A percentile compares a stretch with the other conserved stretches of the same genome.
Conservation (phyloP, 2,113 vertebrate species). For the Clarias macrocephalus region DNA sequence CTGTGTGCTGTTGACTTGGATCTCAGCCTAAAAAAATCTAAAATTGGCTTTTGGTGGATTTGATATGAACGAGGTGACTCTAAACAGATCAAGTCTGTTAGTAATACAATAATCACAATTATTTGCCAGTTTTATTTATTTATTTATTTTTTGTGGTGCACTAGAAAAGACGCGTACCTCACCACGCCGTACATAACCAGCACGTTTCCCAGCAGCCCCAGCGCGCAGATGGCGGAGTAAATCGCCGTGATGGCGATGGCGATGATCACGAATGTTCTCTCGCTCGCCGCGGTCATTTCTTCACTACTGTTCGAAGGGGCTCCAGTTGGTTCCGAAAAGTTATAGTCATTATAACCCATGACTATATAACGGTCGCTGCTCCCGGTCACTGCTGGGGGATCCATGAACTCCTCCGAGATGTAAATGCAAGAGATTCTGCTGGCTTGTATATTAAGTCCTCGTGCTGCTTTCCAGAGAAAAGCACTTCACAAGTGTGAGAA, state of each 20-base stretch:
- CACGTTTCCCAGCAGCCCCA: constrained; percentile 91
- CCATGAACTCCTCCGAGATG: constrained; percentile 65
- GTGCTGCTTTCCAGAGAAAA: background rate
- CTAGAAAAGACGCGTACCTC: constrained; percentile 72
- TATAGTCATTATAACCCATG: constrained; percentile 66
- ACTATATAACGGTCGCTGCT: constrained; percentile 64
- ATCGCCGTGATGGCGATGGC: constrained; percentile 88
- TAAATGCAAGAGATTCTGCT: background rate
- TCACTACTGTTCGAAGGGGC: constrained; percentile 63
- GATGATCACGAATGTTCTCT: constrained; percentile 76
- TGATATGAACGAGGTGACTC: background rate
- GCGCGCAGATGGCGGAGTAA: constrained; percentile 89
- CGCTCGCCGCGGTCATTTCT: constrained; percentile 56
- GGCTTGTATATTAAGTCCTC: background rate
- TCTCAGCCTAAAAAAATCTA: background rate
- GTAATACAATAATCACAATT: background rate
- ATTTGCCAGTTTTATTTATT: background rate
- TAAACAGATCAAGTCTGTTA: background rate
- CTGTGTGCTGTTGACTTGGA: background rate
- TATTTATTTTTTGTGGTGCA: background rate
- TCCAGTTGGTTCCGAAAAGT: constrained; percentile 54
- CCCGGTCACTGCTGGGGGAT: constrained; percentile 64
- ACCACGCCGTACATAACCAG: constrained; percentile 95
- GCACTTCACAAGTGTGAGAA: background rate
- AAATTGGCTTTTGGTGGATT: background rate